These are phyloP conservation scores for crab-eating macaque (Macaca fascicularis) DNA, from an alignment of 2,113 vertebrate species.

Conservation along the genomic window T2T-MFA8v1.1 NC_088392.1:9259501-9260000, in stretches of 20 bases:
- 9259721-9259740: not conserved
- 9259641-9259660: not conserved
- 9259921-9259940: not conserved
- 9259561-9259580: not conserved
- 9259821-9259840: not conserved
- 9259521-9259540: not conserved
- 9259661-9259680: not conserved
- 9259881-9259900: not conserved
- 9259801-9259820: not conserved
- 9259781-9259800: not conserved
- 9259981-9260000: too few species aligned
- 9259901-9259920: not conserved
- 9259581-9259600: not conserved
- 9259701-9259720: not conserved
- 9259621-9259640: not conserved
- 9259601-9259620: not conserved
- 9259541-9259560: not conserved
- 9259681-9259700: not conserved
- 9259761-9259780: not conserved
- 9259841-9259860: not conserved
- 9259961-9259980: not conserved
- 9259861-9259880: not conserved
- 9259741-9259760: not conserved
- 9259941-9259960: not conserved
- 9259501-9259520: not conserved